phyloP scores from a whole-genome alignment of 2,113 vertebrate genomes.

The rabbit (Oryctolagus cuniculus) region DNA sequence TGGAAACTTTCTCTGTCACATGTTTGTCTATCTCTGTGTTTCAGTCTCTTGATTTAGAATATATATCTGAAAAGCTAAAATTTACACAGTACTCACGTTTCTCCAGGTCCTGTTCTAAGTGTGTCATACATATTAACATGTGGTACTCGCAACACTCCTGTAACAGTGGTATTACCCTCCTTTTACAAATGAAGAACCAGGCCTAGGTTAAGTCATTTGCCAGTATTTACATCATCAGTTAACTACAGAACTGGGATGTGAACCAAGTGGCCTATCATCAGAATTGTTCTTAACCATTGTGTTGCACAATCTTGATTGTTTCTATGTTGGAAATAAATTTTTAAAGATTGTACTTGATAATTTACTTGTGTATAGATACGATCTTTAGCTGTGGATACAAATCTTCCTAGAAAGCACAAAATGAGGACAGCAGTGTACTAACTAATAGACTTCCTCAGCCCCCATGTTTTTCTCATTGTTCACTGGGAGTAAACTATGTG shows the following conservation, averaged over 20 bases:
- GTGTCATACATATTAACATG: background rate
- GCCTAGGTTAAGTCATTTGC: background rate
- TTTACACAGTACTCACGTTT: background rate
- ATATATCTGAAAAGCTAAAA: background rate
- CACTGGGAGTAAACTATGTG: background rate
- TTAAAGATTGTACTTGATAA: background rate
- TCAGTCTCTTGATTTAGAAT: background rate
- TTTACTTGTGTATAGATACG: background rate
- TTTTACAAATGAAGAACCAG: background rate
- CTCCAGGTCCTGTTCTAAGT: background rate
- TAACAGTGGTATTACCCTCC: background rate
- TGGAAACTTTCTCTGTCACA: background rate
- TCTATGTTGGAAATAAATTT: background rate
- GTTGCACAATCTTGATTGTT: background rate
- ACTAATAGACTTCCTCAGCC: background rate
- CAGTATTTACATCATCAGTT: too few species aligned
- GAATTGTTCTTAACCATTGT: background rate
- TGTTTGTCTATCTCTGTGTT: too few species aligned
- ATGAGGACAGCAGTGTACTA: background rate
- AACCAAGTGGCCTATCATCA: background rate
- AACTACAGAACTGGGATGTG: background rate
- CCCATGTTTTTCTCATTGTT: background rate
- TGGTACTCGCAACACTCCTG: background rate
- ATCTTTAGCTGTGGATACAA: background rate
- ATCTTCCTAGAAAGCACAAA: background rate